Percentiles rank a stretch among this genome's conserved stretches.
These are phyloP conservation scores for Heteractis magnifica DNA, from an alignment of 92 coral and sea anemone genomes.

Conservation along the genomic window DNA sequence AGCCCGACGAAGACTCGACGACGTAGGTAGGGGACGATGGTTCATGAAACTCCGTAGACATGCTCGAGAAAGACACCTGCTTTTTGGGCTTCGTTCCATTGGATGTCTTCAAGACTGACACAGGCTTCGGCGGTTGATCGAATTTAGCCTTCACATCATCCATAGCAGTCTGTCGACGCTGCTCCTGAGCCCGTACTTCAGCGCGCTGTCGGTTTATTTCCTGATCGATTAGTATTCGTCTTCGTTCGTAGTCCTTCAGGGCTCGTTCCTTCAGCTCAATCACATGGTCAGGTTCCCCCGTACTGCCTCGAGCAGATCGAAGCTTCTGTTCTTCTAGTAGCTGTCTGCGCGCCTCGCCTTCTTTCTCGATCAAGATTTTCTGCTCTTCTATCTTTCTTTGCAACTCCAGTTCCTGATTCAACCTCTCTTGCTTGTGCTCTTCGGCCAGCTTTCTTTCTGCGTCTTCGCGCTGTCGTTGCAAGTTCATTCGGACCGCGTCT, in stretches of 20 bases:
- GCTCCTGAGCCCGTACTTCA: constrained; percentile 19
- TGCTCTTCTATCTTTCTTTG: constrained; percentile 70
- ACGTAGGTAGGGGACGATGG: constrained; percentile 81
- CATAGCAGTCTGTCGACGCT: constrained; percentile 21
- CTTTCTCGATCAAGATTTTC: constrained; percentile 73
- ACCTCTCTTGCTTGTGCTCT: constrained; percentile 65
- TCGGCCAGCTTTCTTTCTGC: constrained; percentile 39
- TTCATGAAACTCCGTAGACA: constrained; percentile 91
- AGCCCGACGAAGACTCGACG: constrained; percentile 71
- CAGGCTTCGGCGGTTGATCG: constrained; percentile 26
- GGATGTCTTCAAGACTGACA: constrained; percentile 58
- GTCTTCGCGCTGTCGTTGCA: constrained; percentile 21
- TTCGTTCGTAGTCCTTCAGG: constrained; percentile 78
- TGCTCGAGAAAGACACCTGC: constrained; percentile 89
- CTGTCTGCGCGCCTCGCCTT: constrained; percentile 82
- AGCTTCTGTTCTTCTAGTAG: constrained; percentile 70
- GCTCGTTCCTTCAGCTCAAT: constrained; percentile 77
- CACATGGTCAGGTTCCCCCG: constrained; percentile 62
- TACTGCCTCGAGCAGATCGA: constrained; percentile 37
- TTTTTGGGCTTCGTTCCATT: constrained; percentile 63
- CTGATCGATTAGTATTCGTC: constrained; percentile 74
- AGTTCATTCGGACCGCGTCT: constrained; percentile 41
- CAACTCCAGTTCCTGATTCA: constrained; percentile 59
- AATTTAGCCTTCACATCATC: constrained; percentile 30
- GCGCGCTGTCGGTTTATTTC: constrained; percentile 72